Base-by-base conservation (phyloP, 2,888 invertebrate species). In the Hypselothyrea guttata region DNA sequence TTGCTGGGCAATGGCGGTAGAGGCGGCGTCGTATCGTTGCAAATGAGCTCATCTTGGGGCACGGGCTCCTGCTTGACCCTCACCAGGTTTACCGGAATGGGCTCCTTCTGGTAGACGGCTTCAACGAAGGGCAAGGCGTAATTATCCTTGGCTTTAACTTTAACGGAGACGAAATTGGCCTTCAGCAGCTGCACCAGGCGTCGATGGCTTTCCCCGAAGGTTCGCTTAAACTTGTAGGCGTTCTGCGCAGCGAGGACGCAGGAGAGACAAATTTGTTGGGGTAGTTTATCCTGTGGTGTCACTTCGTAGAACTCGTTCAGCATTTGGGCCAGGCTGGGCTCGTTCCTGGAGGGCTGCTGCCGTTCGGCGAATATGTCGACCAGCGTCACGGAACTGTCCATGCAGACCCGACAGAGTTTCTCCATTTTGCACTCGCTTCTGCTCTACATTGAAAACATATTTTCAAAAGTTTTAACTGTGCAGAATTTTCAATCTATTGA, bases 111-210 rank as follows among this genome's bases (percentile, higher is more conserved):
- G 2, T 67, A 67, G 1, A 61, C 45, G 31, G 55, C 53, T 13
- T 71, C 44, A 0, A 61, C 71, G 7, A 18, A 60, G 5, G 65
- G 37, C 4, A 65, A 12, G 8, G 31, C 41, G 7, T 15, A 59
- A 9, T 52, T 48, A 11, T 30, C n/a, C 3, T 41, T 38, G 67
- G 90, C 75, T 61, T 91, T 91, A 4, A 90, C 79, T 42, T 86
- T 89, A n/a, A n/a, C n/a, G n/a, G n/a, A n/a, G n/a, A n/a, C n/a
- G 4, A n/a, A 22, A 22, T 22, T 22, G 22, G 2, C 37, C 7
- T 47, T n/a, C 28, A 62, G 37, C 1, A 77, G 31, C 4, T 61
- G 38, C 4, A 85, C 27, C 2, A 84, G 64, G 9, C 67, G 56
- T 0, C 42, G 57, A 40, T 86, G 72, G 3, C 88, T 85, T 27